These are phyloP conservation scores for Euschistus heros DNA, from an alignment of 1,140 invertebrate genomes.

Conservation along the genomic window DNA sequence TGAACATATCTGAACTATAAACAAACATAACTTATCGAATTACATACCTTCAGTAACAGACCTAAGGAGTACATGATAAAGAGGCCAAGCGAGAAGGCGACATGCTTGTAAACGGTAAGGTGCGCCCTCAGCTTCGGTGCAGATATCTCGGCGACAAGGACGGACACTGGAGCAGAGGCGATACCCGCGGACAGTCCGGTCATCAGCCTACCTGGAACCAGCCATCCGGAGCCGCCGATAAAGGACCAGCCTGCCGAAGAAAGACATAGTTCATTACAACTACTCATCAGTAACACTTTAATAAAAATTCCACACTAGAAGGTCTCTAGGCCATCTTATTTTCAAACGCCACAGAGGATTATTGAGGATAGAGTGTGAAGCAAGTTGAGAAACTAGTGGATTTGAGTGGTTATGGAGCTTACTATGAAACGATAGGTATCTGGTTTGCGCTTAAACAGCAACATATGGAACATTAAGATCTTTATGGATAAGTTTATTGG, in stretches of 20 bases:
- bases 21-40: background rate
- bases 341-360: too few species aligned
- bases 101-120: background rate
- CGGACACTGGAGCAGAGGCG: background rate
- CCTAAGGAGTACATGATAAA: background rate
- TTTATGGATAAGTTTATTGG: too few species aligned
- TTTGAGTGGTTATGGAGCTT: too few species aligned
- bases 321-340: too few species aligned
- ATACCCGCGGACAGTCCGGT: slow-evolving; percentile 6
- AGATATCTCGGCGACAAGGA: slow-evolving; percentile 9
- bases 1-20: too few species aligned
- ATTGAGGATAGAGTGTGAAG: too few species aligned
- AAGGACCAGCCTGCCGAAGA: background rate
- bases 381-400: too few species aligned
- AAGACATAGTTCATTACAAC: background rate
- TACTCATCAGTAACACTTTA: too few species aligned
- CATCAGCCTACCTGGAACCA: slow-evolving; percentile 1
- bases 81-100: slow-evolving; percentile 11
- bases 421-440: too few species aligned
- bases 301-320: too few species aligned
- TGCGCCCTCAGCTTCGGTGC: background rate
- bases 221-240: background rate
- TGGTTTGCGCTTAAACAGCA: too few species aligned
- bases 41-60: background rate
- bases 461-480: too few species aligned